Conservation (phyloP, 2,888 invertebrate genomes). For the Pheosia tremula region DNA sequence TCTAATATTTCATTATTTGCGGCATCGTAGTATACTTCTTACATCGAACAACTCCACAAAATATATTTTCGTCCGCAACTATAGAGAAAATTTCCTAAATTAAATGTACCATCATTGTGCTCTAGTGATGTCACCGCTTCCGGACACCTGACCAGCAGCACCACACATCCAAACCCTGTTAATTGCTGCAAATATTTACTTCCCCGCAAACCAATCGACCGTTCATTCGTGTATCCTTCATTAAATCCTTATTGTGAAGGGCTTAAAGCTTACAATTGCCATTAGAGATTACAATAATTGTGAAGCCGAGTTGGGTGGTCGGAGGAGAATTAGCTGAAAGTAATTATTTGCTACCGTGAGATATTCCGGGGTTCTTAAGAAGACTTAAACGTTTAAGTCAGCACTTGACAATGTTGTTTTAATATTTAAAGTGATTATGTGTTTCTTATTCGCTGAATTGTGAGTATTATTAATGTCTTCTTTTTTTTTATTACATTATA, state of each 20-base stretch:
- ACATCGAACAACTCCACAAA: no score
- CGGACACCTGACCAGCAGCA: neutral
- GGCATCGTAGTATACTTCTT: no score
- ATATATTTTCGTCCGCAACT: no score
- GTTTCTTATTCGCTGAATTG: conserved; percentile 11
- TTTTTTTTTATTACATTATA: no score
- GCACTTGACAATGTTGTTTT: conserved; percentile 15
- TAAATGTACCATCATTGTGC: no score
- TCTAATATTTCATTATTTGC: no score
- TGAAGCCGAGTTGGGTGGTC: conserved; percentile 33
- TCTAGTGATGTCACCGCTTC: conserved; percentile 1
- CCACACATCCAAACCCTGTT: conserved; percentile 18
- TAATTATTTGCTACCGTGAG: conserved; percentile 38
- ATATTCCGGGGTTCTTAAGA: conserved; percentile 13
- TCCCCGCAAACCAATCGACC: conserved; percentile 29
- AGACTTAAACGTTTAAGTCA: conserved; percentile 17
- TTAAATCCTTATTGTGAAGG: conserved; percentile 6
- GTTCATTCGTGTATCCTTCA: conserved; percentile 32
- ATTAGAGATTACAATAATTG: conserved; percentile 16
- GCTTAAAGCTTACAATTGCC: conserved; percentile 15
- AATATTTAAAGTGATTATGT: conserved; percentile 13
- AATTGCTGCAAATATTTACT: conserved; percentile 59
- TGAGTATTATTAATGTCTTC: neutral
- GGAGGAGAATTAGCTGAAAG: conserved; percentile 30
- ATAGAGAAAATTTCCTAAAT: no score